Evolutionary conservation across 2,888 invertebrate species (phyloP).

Genomic region (Cyclophora albipunctata): DNA sequence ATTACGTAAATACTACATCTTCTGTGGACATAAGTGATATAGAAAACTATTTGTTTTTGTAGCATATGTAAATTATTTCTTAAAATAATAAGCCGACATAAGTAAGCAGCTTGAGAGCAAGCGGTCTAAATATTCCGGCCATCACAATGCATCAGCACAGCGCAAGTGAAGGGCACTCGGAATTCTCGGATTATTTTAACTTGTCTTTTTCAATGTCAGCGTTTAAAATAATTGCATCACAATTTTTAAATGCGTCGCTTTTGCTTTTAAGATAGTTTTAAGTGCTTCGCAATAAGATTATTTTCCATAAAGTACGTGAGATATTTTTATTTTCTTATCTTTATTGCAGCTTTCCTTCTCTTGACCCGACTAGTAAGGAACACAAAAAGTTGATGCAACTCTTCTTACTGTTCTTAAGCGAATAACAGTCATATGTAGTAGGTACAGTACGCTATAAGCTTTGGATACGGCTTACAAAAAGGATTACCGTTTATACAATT

Average conservation of each 20-base stretch:
- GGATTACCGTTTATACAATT: no score
- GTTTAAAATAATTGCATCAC: constrained; percentile 76
- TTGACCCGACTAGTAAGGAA: no score
- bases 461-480: no score
- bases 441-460: no score
- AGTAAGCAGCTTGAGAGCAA: constrained; percentile 42
- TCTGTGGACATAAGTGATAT: no score
- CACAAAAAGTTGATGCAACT: no score
- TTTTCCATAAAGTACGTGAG: constrained; percentile 64
- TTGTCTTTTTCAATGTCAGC: constrained; percentile 75
- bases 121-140: constrained; percentile 65
- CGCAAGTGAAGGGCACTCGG: constrained; percentile 69
- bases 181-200: constrained; percentile 73
- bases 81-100: constrained; percentile 34
- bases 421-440: no score
- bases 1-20: no score
- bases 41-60: no score
- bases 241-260: constrained; percentile 70
- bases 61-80: no score
- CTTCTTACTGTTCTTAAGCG: no score
- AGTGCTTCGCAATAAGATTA: constrained; percentile 60
- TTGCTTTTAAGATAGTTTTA: constrained; percentile 68
- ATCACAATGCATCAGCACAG: constrained; percentile 70
- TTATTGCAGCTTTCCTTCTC: constrained; percentile 15
- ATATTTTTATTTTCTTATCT: constrained; percentile 37